These are phyloP conservation scores for Mesochorus sp. DNA, from an alignment of 2,888 invertebrate genomes.

Conservation along the genomic window DNA sequence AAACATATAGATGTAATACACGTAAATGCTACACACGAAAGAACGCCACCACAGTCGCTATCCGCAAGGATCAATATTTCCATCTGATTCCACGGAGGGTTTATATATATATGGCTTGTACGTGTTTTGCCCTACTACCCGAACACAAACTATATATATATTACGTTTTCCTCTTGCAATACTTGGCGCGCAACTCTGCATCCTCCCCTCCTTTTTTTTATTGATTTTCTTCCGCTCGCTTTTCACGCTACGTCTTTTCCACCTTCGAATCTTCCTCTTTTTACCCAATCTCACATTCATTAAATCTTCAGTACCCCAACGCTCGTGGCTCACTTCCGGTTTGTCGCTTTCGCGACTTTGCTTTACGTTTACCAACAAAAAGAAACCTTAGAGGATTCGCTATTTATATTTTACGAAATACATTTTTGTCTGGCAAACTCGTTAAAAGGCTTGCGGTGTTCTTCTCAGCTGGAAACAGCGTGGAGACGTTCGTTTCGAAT, in stretches of 20 bases:
- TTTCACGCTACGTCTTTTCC: no score
- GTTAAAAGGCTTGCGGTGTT: no score
- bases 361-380: no score
- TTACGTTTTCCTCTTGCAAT: slow-evolving; percentile 66
- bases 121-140: slow-evolving; percentile 73
- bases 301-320: slow-evolving; percentile 21
- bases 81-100: slow-evolving; percentile 71
- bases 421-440: no score
- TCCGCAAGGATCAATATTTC: slow-evolving; percentile 79
- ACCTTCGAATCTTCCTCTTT: slow-evolving; percentile 16
- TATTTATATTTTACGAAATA: no score
- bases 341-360: no score
- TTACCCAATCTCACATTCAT: slow-evolving; percentile 14
- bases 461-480: no score
- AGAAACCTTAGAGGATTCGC: no score
- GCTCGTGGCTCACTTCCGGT: slow-evolving; percentile 7
- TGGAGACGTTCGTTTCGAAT: no score
- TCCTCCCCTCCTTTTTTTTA: slow-evolving; percentile 64
- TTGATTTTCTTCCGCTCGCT: slow-evolving; percentile 65
- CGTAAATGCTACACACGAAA: slow-evolving; percentile 5
- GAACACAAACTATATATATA: no score
- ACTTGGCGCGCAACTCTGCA: slow-evolving; percentile 45
- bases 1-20: slow-evolving; percentile 54
- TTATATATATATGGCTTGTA: slow-evolving; percentile 58
- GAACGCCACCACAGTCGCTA: slow-evolving; percentile 59